Conservation (phyloP, 1,140 invertebrate species). For the Conopomorpha cramerella region DNA sequence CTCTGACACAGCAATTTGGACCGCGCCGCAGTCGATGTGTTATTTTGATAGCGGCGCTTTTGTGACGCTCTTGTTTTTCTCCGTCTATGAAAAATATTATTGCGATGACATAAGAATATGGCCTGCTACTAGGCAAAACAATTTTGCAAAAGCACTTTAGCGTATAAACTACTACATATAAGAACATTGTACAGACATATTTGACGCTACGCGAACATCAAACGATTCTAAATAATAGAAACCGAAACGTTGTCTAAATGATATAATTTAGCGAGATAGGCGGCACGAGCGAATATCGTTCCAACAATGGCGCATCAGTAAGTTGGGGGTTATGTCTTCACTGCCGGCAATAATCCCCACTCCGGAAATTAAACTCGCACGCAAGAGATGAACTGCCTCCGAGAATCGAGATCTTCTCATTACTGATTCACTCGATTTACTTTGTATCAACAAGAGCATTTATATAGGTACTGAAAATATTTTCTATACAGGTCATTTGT, state of each 20-base stretch:
- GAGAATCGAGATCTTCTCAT: not conserved
- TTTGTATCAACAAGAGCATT: too few species aligned
- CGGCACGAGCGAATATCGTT: too few species aligned
- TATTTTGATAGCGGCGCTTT: slow-evolving; percentile 46
- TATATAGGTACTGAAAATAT: too few species aligned
- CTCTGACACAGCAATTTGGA: slow-evolving; percentile 54
- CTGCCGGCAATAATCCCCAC: not conserved
- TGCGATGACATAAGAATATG: slow-evolving; percentile 17
- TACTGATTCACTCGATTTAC: too few species aligned
- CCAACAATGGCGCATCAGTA: too few species aligned
- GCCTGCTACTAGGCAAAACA: slow-evolving; percentile 14
- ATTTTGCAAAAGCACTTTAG: too few species aligned
- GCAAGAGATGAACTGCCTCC: not conserved
- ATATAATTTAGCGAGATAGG: too few species aligned
- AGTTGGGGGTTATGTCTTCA: not conserved
- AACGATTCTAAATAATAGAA: too few species aligned
- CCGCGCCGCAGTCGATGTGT: slow-evolving; percentile 38
- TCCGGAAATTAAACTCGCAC: not conserved
- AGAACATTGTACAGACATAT: too few species aligned
- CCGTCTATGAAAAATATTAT: slow-evolving; percentile 24
- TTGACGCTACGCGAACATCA: too few species aligned
- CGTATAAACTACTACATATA: too few species aligned
- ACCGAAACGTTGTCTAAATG: too few species aligned
- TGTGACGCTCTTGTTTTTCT: slow-evolving; percentile 21
- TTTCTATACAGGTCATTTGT: slow-evolving; percentile 12